Percentiles rank a stretch among this genome's conserved stretches.
Conservation (phyloP, 2,113 vertebrate species). For the Erpornis zantholeuca region DNA sequence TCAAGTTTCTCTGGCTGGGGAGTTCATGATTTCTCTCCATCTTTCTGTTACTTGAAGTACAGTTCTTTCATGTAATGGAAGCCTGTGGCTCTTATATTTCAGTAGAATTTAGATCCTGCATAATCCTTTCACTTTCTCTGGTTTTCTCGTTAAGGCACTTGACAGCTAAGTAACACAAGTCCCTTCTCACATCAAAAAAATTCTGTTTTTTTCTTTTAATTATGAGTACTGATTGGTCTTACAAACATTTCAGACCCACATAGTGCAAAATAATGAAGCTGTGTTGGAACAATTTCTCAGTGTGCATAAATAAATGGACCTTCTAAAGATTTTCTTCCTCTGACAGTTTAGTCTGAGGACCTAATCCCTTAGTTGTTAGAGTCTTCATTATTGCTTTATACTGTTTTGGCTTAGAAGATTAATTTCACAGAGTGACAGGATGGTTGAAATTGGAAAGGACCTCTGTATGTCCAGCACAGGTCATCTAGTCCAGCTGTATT, state of each 20-base stretch:
- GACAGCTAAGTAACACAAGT: background rate
- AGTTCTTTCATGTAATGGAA: background rate
- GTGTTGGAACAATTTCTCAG: background rate
- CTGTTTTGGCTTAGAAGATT: background rate
- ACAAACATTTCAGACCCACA: background rate
- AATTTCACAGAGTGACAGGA: background rate
- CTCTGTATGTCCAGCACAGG: background rate
- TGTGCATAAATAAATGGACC: background rate
- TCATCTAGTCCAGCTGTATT: background rate
- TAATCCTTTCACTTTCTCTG: background rate
- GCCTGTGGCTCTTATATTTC: background rate
- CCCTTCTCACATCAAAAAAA: background rate
- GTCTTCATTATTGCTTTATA: background rate
- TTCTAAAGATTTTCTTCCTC: background rate
- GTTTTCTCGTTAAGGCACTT: background rate
- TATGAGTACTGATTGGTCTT: background rate
- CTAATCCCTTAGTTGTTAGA: background rate
- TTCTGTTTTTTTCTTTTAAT: background rate
- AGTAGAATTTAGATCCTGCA: background rate
- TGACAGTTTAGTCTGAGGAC: background rate
- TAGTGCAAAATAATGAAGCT: background rate
- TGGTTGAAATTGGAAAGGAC: background rate
- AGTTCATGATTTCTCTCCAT: background rate
- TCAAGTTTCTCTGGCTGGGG: background rate
- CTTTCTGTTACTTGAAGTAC: background rate